phyloP scores from a whole-genome alignment of 2,113 vertebrate species.

The Thryonomys swinderianus region DNA sequence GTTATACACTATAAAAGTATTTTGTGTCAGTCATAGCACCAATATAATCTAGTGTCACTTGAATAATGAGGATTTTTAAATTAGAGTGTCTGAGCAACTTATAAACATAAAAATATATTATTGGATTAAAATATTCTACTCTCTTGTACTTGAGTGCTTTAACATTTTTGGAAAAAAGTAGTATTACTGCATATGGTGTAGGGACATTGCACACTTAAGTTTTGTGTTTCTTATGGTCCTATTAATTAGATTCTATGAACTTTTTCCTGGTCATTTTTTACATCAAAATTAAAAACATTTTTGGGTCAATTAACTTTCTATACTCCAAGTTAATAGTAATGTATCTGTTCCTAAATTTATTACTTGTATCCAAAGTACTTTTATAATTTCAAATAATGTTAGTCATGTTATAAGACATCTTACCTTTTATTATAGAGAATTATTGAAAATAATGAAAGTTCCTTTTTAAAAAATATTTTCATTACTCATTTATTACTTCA shows the following conservation, averaged over 20 bases:
- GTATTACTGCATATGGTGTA: background rate
- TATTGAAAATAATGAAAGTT: background rate
- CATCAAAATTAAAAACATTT: slow-evolving; percentile 19
- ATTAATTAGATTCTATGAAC: background rate
- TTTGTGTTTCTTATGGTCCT: background rate
- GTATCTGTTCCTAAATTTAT: background rate
- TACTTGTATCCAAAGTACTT: background rate
- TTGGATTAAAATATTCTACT: background rate
- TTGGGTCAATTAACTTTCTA: background rate
- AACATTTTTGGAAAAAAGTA: background rate
- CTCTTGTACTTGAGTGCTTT: background rate
- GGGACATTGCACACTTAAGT: background rate
- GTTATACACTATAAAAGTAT: background rate
- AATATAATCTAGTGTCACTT: background rate
- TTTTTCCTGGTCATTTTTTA: background rate
- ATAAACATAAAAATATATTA: slow-evolving; percentile 17
- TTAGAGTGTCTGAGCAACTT: background rate
- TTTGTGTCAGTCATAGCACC: background rate
- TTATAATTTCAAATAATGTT: background rate
- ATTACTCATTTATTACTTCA: background rate
- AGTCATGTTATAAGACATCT: background rate
- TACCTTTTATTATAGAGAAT: background rate
- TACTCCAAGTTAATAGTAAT: background rate
- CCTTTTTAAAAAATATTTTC: background rate
- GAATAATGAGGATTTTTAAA: background rate